phyloP scores from a whole-genome alignment of 2,888 invertebrate species.

The Aethes cnicana region DNA sequence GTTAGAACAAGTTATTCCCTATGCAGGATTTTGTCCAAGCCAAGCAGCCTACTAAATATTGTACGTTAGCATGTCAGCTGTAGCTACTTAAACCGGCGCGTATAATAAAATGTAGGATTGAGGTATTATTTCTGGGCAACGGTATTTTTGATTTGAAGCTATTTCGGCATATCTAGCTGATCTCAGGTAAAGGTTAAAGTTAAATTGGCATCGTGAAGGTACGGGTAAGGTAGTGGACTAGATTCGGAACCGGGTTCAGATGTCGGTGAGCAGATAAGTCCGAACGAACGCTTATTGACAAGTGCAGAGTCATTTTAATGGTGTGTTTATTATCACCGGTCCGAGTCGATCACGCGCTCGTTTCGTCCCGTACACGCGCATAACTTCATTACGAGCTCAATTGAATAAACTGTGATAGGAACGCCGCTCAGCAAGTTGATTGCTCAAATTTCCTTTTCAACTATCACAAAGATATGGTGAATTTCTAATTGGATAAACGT shows the following conservation, averaged over 20 bases:
- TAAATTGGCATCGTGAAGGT: conserved; percentile 35
- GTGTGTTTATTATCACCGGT: conserved; percentile 14
- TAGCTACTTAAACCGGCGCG: conserved; percentile 56
- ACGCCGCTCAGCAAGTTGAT: conserved; percentile 79
- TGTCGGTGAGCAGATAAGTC: conserved; percentile 12
- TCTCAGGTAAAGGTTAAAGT: conserved; percentile 38
- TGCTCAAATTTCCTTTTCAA: conserved; percentile 82
- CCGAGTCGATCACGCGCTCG: conserved; percentile 51
- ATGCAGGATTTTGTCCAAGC: conserved; percentile 53
- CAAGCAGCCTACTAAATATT: conserved; percentile 54
- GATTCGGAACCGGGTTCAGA: conserved; percentile 5
- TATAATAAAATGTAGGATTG: conserved; percentile 53
- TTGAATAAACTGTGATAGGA: conserved; percentile 82
- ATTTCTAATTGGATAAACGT: conserved; percentile 83
- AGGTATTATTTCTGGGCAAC: conserved; percentile 55
- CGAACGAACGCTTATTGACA: conserved; percentile 4
- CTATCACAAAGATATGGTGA: conserved; percentile 83
- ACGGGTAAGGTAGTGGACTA: conserved; percentile 21
- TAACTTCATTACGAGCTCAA: conserved; percentile 81
- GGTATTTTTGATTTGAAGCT: conserved; percentile 44
- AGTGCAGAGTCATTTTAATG: conserved; percentile 16
- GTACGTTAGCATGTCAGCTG: conserved; percentile 56
- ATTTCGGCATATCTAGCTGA: conserved; percentile 49
- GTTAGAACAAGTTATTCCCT: conserved; percentile 68
- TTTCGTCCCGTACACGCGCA: conserved; percentile 59